These are phyloP conservation scores for Gambelia wislizenii DNA, from an alignment of 2,797 vertebrate species.

Conservation along the genomic window DNA sequence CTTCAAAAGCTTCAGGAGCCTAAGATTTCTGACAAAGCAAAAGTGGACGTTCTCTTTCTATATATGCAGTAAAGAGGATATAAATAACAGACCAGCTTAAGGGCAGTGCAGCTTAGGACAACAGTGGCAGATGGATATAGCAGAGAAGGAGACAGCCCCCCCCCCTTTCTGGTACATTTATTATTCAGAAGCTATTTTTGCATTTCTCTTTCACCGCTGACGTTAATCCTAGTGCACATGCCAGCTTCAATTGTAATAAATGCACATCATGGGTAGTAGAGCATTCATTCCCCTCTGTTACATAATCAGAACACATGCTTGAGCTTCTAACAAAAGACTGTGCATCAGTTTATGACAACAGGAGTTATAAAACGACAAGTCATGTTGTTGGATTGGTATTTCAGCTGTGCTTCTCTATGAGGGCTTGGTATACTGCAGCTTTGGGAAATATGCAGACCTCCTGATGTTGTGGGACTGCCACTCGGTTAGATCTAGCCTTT, in stretches of 20 bases:
- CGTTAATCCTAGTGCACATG: not conserved
- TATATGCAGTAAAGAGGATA: not conserved
- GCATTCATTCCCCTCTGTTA: not conserved
- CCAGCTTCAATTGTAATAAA: not conserved
- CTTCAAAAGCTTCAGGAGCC: not conserved
- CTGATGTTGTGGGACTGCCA: too few relatives aligned
- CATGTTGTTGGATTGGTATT: not conserved
- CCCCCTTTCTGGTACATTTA: not conserved
- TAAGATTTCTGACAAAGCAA: slow-evolving; percentile 33
- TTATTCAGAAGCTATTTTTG: slow-evolving; percentile 26
- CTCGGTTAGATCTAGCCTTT: too few relatives aligned
- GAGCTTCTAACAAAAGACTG: not conserved
- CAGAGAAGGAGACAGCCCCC: not conserved
- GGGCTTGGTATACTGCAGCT: fast-evolving
- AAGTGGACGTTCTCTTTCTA: not conserved
- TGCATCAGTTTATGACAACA: not conserved
- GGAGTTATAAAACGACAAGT: not conserved
- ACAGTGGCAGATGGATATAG: not conserved
- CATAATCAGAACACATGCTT: slow-evolving; percentile 11
- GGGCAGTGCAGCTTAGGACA: slow-evolving; percentile 28
- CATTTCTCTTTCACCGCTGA: slow-evolving; percentile 22
- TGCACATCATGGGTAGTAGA: not conserved
- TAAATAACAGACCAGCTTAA: slow-evolving; percentile 19
- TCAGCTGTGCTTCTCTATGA: not conserved
- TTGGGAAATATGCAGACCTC: too few relatives aligned